Percentiles rank a stretch among this genome's conserved stretches.
Evolutionary conservation across 2,888 invertebrate species (phyloP).

Genomic region (Harpagoxenus sublaevis): DNA sequence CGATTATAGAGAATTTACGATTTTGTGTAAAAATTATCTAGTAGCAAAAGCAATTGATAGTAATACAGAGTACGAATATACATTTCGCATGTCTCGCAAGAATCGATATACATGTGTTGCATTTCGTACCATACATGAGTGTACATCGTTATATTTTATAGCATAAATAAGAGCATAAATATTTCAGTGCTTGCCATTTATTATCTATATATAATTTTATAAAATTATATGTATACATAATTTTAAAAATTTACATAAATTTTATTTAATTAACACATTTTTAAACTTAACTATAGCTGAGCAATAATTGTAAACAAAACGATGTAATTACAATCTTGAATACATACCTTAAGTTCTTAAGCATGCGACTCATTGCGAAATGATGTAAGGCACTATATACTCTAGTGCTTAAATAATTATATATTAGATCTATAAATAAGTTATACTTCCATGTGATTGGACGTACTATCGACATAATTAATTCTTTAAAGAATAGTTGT

Average conservation of each 20-base stretch:
- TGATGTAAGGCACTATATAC: constrained; percentile 64
- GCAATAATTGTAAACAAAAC: constrained; percentile 52
- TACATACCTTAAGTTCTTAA: constrained; percentile 35
- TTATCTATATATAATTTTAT: constrained; percentile 19
- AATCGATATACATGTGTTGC: constrained; percentile 6
- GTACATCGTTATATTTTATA: constrained; percentile 19
- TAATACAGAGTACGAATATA: constrained; percentile 12
- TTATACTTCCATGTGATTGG: constrained; percentile 32
- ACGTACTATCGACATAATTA: constrained; percentile 29
- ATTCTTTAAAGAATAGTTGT: constrained; percentile 61
- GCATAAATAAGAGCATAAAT: constrained; percentile 36
- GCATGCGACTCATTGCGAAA: constrained; percentile 60
- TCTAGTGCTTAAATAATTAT: constrained; percentile 64
- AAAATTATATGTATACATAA: constrained; percentile 36
- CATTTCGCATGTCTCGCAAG: constrained; percentile 7
- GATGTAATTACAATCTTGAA: constrained; percentile 13
- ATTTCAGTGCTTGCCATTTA: constrained; percentile 42
- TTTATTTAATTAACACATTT: constrained; percentile 27
- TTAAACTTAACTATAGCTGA: constrained; percentile 49
- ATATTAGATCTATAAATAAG: constrained; percentile 61
- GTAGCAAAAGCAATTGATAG: constrained; percentile 30
- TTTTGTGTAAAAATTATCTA: constrained; percentile 11
- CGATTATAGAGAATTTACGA: constrained; percentile 35
- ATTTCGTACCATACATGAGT: constrained; percentile 2
- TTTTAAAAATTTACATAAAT: constrained; percentile 52